Evolutionary conservation across 2,888 invertebrate genomes (phyloP), one percentile per base, ranked within the genome.

Genomic region (Gibbula magus): DNA sequence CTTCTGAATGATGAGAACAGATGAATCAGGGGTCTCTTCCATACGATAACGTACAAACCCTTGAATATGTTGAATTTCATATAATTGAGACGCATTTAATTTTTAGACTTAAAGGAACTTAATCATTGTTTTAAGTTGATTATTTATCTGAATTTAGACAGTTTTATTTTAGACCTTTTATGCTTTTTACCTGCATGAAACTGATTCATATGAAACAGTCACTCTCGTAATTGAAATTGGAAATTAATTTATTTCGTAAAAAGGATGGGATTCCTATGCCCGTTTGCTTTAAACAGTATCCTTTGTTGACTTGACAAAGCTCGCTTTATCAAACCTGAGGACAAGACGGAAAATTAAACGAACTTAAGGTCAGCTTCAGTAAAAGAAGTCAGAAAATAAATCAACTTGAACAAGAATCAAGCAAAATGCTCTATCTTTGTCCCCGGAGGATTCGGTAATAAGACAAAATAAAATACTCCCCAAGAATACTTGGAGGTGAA

Each of bases 301-400:
- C 29, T 29, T 61, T 61, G 61, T 61, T 61, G 61, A 29, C 29
- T 61, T 29, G 61, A 32, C 61, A 61, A 32, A 61, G 61, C 61
- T 16, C 61, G 13, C 61, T 61, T 25, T 61, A 61, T 61, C 61
- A 61, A 61, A 25, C 61, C 25, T n/a, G 29, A 3, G 25, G 61
- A 29, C 29, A 61, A 61, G 61, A 32, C 61, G 61, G 61, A 61
- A 61, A 61, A 29, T 61, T 25, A 61, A 61, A 61, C 25, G 61
- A 61, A 32, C 61, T 29, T 61, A 25, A 29, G 29, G 61, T 61
- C 29, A 32, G 29, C 29, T 29, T 29, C 61, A n/a, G 29, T 61
- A 32, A 61, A 61, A 61, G 61, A 61, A 61, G 61, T 22, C 25
- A 61, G 61, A 61, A 61, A 61, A 61, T 61, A 61, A 61, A 61